These are phyloP conservation scores for Drosophila ironensis DNA, from an alignment of 1,140 invertebrate genomes.

Conservation along the genomic window DNA sequence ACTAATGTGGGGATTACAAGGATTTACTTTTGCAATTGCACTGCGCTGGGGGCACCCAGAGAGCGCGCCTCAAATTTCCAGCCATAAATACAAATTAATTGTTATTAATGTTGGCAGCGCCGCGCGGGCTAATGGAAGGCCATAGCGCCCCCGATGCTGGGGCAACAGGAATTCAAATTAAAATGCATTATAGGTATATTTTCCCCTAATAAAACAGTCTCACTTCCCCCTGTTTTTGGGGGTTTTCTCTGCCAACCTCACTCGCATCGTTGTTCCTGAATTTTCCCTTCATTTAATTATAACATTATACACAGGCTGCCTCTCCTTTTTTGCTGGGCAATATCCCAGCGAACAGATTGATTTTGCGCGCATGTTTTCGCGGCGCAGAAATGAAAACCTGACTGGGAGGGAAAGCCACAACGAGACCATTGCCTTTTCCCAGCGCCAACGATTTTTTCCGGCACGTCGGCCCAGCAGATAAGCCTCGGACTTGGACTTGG, in stretches of 20 bases:
- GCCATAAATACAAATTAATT: conserved; percentile 70
- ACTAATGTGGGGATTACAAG: conserved; percentile 75
- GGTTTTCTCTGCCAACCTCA: too few species aligned
- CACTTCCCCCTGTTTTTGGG: too few species aligned
- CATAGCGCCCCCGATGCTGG: too few species aligned
- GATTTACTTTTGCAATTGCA: conserved; percentile 76
- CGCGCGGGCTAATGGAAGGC: not conserved
- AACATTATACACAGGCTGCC: not conserved
- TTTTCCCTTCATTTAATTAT: not conserved
- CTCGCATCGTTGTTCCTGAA: too few species aligned
- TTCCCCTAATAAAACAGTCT: too few species aligned
- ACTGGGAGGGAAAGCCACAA: not conserved
- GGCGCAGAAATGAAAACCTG: conserved; percentile 5
- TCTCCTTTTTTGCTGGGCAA: conserved; percentile 25
- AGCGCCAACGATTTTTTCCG: conserved; percentile 51
- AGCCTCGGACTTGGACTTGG: conserved; percentile 21
- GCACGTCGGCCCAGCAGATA: conserved; percentile 45
- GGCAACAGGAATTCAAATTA: not conserved
- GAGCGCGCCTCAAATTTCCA: conserved; percentile 2
- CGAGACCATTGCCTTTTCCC: conserved; percentile 46
- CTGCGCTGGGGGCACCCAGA: conserved; percentile 26
- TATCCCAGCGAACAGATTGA: conserved; percentile 67
- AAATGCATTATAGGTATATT: too few species aligned
- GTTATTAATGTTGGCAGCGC: conserved; percentile 31
- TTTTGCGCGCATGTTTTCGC: conserved; percentile 76